Evolutionary conservation across 2,113 vertebrate genomes (phyloP), one percentile per base, ranked within the genome.

Genomic region (Corydoras maculifer): DNA sequence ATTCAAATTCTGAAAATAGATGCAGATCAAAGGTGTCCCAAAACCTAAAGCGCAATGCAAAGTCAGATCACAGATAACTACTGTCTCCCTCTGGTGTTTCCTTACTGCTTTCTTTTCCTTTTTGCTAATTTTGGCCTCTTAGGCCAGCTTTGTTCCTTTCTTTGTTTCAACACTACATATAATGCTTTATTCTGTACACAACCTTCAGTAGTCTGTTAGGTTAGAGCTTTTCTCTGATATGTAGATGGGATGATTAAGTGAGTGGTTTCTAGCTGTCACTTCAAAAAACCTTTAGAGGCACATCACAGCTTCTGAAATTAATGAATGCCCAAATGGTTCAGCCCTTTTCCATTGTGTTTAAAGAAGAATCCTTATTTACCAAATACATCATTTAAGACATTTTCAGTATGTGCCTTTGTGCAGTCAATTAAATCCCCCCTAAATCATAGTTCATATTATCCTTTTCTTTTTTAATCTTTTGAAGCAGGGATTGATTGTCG

Each of bases 1-100:
- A 25, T 89, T 91, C 77, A 89, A 77, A 86, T 78, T 90, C 81
- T 86, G 84, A 87, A 85, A 83, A 80, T 66, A 79, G 85, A 86
- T 66, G 67, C 78, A 85, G 82, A 87, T 87, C 80, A 81, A 61
- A 53, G 5, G 12, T 57, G 66, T 69, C 69, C 80, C 72, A 50
- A 79, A 71, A 78, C 69, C 75, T 69, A 69, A 55, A 67, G 77
- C 77, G 78, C 64, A 73, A 57, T 58, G 35, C 9, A 68, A 68
- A 69, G 58, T 58, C 51, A 53, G 3, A n/a, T 69, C 59, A 43
- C 60, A 61, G 31, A 49, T 29, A 53, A 68, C 68, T 65, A 62
- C 50, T 73, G 75, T 80, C 79, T 78, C 79, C 78, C 78, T 65
- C 78, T 79, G 72, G 64, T 77, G 72, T 77, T 57, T 70, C 63